Percentiles rank a stretch among this genome's conserved stretches.
phyloP scores from a whole-genome alignment of 2,888 invertebrate species.

The Dorcus parallelipipedus region DNA sequence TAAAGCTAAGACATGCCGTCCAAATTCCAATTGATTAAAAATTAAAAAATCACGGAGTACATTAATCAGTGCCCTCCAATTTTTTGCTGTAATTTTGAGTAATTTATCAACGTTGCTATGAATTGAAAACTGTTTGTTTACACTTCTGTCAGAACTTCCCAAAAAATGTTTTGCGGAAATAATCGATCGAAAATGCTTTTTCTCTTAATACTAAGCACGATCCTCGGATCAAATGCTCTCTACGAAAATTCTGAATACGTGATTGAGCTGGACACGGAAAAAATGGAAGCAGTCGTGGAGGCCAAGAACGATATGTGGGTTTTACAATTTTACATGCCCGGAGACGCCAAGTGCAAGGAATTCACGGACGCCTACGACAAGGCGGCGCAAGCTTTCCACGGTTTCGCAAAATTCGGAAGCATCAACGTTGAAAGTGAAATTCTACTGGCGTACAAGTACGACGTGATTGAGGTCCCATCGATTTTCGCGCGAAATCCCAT shows the following conservation, averaged over 20 bases:
- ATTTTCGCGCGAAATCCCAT: not conserved
- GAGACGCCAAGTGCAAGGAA: slow-evolving; percentile 5
- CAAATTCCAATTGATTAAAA: no score
- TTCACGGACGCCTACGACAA: slow-evolving; percentile 9
- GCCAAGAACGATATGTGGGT: not conserved
- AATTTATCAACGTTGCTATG: no score
- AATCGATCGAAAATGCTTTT: no score
- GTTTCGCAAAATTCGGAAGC: slow-evolving; percentile 18
- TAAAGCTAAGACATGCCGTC: no score
- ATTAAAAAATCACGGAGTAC: no score
- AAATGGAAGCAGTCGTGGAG: slow-evolving; percentile 2
- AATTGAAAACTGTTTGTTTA: no score
- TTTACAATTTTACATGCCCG: slow-evolving; percentile 7
- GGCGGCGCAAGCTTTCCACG: slow-evolving; percentile 15
- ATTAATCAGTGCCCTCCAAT: no score
- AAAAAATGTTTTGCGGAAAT: no score
- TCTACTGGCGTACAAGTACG: slow-evolving; percentile 12
- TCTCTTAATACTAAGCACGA: no score
- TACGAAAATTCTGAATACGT: slow-evolving; percentile 7
- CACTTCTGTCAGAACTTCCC: no score
- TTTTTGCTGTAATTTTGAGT: no score
- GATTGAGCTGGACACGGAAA: slow-evolving; percentile 3
- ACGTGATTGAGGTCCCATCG: slow-evolving; percentile 11
- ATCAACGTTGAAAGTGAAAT: slow-evolving; percentile 18
- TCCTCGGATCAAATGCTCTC: not conserved